Base-by-base conservation (phyloP, 2,888 invertebrate species). In the Willowsia nigromaculata region DNA sequence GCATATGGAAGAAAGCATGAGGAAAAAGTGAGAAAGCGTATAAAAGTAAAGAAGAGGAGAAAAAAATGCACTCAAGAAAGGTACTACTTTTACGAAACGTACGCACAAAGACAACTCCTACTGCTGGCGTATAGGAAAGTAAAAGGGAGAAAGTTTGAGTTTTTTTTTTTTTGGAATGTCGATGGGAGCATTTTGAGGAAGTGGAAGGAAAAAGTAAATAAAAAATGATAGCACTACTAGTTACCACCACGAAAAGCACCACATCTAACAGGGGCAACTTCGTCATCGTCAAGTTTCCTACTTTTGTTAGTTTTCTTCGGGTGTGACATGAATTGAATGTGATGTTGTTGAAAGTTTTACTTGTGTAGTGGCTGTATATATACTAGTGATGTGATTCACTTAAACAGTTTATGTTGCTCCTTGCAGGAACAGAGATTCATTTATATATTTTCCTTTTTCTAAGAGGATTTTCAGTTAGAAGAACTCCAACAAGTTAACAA, bases 311-410 rank as follows among this genome's bases (percentile, higher is more conserved):
- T 76, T 50, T 30, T n/a, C n/a, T n/a, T 50, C 50, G 30, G 30
- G 18, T 50, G 76, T 76, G 50, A 76, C 76, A 76, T 76, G 50
- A 76, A 76, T 76, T 76, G 30, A 53, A 56, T 56, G 78, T 37
- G 33, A 78, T 78, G 22, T 13, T 50, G 13, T 78, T 78, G n/a
- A 56, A 43, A 53, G 40, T 56, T 78, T 78, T 18, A 0, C 27
- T 53, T 76, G 30, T 30, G 27, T 53, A 62, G 18, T 5, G n/a
- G n/a, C 7, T 53, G 15, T n/a, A n/a, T n/a, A n/a, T n/a, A n/a
- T n/a, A n/a, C n/a, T 9, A 27, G 18, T 78, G 56, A 15, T 50
- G 50, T 50, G 76, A 76, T 76, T 76, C 76, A 50, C 76, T 76
- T 53, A 53, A 78, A 33, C 33, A 53, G 56, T 56, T 53, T 53